These are phyloP conservation scores for Pseudococcus viburni DNA, from an alignment of 2,888 invertebrate genomes.

Conservation along the genomic window DNA sequence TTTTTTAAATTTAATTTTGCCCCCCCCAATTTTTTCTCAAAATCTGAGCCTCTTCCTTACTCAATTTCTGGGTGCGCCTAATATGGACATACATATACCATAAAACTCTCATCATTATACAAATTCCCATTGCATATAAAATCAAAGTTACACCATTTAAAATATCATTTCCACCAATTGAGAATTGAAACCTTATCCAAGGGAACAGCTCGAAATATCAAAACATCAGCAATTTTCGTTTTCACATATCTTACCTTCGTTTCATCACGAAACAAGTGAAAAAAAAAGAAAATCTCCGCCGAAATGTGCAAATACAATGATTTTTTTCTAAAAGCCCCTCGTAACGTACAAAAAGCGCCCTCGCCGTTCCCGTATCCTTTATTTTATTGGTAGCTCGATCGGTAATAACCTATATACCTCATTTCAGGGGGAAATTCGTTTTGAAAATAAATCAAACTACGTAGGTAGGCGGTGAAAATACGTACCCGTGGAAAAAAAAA, in stretches of 20 bases:
- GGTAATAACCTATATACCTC: slow-evolving; percentile 24
- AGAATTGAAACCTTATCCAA: not conserved
- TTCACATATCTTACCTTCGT: not conserved
- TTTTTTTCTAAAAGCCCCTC: slow-evolving; percentile 22
- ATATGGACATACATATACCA: too few relatives aligned
- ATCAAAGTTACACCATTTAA: too few relatives aligned
- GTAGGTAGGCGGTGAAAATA: not conserved
- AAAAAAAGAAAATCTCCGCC: not conserved
- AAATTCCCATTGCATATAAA: too few relatives aligned
- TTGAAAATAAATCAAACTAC: slow-evolving; percentile 43
- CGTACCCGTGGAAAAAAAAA: not conserved
- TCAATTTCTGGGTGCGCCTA: too few relatives aligned
- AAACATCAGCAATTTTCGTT: not conserved
- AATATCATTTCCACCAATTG: too few relatives aligned
- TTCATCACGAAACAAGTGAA: not conserved
- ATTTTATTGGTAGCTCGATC: slow-evolving; percentile 18
- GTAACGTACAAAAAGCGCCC: not conserved
- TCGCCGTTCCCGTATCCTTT: not conserved
- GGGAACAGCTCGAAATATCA: not conserved
- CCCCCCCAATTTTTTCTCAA: too few relatives aligned
- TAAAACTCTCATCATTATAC: too few relatives aligned
- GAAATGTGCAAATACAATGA: slow-evolving; percentile 39
- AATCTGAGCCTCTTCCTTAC: too few relatives aligned
- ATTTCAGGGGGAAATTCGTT: slow-evolving; percentile 44
- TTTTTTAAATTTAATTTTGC: too few relatives aligned